These are phyloP conservation scores for Microctenopoma lineatum DNA, from an alignment of 2,797 vertebrate species.

Conservation along the genomic window DNA sequence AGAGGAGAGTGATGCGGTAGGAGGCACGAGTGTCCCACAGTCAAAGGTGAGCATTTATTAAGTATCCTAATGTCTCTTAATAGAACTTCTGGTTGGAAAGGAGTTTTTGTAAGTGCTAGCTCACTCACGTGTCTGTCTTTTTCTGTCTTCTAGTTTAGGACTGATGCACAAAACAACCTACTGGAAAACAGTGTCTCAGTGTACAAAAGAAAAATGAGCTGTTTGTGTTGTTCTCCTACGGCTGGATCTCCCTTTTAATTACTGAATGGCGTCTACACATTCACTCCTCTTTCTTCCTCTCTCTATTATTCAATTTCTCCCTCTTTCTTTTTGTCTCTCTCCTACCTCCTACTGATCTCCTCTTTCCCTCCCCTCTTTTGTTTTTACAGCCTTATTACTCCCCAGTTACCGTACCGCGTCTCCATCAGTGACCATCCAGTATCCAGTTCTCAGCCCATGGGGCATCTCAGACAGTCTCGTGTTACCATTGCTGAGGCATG, in stretches of 20 bases:
- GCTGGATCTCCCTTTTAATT: constrained; percentile 17
- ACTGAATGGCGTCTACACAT: constrained; percentile 17
- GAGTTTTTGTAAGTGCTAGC: too few species aligned
- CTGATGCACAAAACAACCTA: too few species aligned
- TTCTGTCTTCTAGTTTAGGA: too few species aligned
- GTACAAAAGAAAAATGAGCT: constrained; percentile 11
- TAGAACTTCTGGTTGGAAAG: not conserved
- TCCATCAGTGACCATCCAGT: constrained; percentile 33
- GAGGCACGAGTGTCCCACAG: constrained; percentile 31
- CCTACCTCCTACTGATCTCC: not conserved
- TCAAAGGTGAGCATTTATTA: constrained; percentile 28
- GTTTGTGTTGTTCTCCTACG: constrained; percentile 17
- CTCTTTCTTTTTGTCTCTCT: not conserved
- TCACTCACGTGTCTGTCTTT: too few species aligned
- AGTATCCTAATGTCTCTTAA: constrained; percentile 26
- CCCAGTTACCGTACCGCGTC: constrained; percentile 30
- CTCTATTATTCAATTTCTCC: constrained; percentile 1
- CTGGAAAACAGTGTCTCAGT: too few species aligned
- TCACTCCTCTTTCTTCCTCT: constrained; percentile 5
- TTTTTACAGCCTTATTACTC: constrained; percentile 35
- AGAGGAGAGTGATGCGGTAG: not conserved
- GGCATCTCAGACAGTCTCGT: constrained; percentile 39
- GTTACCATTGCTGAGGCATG: constrained; percentile 64
- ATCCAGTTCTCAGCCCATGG: constrained; percentile 23
- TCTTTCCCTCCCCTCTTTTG: constrained; percentile 12